phyloP scores from a whole-genome alignment of 2,888 invertebrate species.

The Isoperla grammatica region DNA sequence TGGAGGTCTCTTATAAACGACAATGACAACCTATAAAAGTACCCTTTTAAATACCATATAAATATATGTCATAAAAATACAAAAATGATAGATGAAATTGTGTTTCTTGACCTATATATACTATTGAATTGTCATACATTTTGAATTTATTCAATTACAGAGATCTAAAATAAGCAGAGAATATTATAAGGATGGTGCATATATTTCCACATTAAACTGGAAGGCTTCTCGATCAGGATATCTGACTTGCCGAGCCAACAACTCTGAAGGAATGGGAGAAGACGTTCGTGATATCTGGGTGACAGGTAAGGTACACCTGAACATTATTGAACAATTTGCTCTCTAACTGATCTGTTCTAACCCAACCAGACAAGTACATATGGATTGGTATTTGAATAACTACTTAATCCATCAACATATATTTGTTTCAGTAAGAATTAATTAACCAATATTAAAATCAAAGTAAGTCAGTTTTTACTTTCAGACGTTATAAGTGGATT shows the following conservation, averaged over 20 bases:
- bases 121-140: too few relatives aligned
- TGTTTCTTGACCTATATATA: too few relatives aligned
- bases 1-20: too few relatives aligned
- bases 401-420: too few relatives aligned
- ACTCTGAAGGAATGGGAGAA: constrained; percentile 38
- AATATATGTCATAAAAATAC: too few relatives aligned
- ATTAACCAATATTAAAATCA: constrained; percentile 7
- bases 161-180: not conserved
- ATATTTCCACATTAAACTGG: constrained; percentile 29
- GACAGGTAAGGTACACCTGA: constrained; percentile 38
- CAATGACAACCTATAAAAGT: too few relatives aligned
- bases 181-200: not conserved
- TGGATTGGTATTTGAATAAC: too few relatives aligned
- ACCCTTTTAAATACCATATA: too few relatives aligned
- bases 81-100: too few relatives aligned
- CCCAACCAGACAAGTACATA: too few relatives aligned
- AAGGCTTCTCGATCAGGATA: constrained; percentile 36
- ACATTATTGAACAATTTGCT: not conserved
- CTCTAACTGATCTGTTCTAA: too few relatives aligned
- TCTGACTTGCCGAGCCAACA: constrained; percentile 41
- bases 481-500: constrained; percentile 47
- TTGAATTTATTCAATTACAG: not conserved
- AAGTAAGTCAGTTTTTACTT: constrained; percentile 28
- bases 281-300: constrained; percentile 38
- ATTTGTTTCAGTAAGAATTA: too few relatives aligned